These are phyloP conservation scores for Trachelipus rathkii DNA, from an alignment of 1,140 invertebrate species.

Conservation along the genomic window DNA sequence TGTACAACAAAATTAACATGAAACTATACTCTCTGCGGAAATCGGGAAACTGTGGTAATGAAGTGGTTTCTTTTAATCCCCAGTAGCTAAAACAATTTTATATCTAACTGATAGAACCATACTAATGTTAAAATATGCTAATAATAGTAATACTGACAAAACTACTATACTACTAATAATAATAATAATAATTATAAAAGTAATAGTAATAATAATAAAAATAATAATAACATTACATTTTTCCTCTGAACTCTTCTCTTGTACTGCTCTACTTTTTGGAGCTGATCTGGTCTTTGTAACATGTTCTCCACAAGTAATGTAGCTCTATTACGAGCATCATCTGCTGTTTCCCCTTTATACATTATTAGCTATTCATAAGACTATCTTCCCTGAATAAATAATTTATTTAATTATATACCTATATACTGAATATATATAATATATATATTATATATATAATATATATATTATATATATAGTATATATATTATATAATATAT, in stretches of 20 bases:
- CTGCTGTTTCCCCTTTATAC: slow-evolving; percentile 70
- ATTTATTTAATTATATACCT: too few relatives aligned
- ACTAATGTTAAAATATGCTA: too few relatives aligned
- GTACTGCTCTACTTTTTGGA: slow-evolving; percentile 91
- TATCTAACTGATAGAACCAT: too few relatives aligned
- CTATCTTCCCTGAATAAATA: too few relatives aligned
- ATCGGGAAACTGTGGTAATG: too few relatives aligned
- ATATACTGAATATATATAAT: too few relatives aligned
- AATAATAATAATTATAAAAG: neutral
- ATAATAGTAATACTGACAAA: neutral
- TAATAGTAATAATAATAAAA: neutral
- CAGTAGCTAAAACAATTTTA: neutral
- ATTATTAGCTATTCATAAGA: slow-evolving; percentile 50
- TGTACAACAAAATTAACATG: too few relatives aligned
- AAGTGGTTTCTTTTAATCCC: too few relatives aligned
- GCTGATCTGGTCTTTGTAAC: slow-evolving; percentile 87
- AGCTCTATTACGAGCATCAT: slow-evolving; percentile 75
- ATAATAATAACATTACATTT: slow-evolving; percentile 54
- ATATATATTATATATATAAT: too few relatives aligned
- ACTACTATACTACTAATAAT: neutral
- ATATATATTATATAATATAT: too few relatives aligned
- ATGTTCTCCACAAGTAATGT: slow-evolving; percentile 88
- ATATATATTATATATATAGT: too few relatives aligned
- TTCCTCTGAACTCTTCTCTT: slow-evolving; percentile 57
- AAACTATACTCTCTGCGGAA: too few relatives aligned